Base-by-base conservation (phyloP, 2,113 vertebrate species). In the Aphelocoma coerulescens region DNA sequence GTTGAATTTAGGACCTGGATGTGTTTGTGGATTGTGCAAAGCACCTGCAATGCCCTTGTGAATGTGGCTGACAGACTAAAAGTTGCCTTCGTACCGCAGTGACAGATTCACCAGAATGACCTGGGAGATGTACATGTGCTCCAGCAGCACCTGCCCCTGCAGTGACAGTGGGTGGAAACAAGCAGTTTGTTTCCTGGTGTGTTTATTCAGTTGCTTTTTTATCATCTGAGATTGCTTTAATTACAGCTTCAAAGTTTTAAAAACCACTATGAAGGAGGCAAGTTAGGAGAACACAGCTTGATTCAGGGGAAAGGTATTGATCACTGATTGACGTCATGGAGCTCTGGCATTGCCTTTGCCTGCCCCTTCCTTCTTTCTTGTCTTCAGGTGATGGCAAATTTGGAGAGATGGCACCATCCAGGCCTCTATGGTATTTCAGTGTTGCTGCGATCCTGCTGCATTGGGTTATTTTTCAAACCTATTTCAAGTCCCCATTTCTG, bases 61-160 rank as follows among this genome's bases (percentile, higher is more conserved):
- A 58, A 73, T 71, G 61, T 81, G 61, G 8, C 49, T 1, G 2
- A 44, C 57, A 78, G 72, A 44, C 30, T 80, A 23, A 66, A 81
- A 30, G 44, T 69, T 87, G 43, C 52, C 22, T 63, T 57, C 57
- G 15, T 52, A 30, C 21, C 3, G 1, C 43, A 33, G 61, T 57
- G 83, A 44, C 35, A 39, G 65, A 35, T 43, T 79, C 49, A 61
- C 52, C 54, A n/a, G 62, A 52, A 46, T 54, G 35, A 84, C 52
- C 51, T 33, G 65, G n/a, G 27, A 85, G 52, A 72, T 1, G 1
- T 4, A 13, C 0, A 0, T 39, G 48, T 72, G 48, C 80, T 35
- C 68, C 63, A 77, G 91, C 68, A 73, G 76, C 68, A 86, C 61
- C 65, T 89, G 39, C 48, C 21, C 59, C 26, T 75, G 48, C 57